Evolutionary conservation across 2,888 invertebrate species (phyloP), one percentile per base, ranked within the genome.

Genomic region (Diarsia mendica): DNA sequence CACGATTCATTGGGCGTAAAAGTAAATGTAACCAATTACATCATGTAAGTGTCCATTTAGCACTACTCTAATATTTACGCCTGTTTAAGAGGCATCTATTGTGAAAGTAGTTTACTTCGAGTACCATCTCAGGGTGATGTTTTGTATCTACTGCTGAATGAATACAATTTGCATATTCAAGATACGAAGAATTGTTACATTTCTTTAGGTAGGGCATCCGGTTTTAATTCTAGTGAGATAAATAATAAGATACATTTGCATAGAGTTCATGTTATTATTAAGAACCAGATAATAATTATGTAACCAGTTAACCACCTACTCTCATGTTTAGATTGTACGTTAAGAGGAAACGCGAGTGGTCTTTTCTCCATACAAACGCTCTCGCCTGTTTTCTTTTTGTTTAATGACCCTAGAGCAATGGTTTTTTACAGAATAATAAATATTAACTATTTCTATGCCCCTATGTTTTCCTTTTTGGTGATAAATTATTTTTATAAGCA

Each of bases 1-100:
- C 80, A 85, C 82, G 78, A 87, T 83, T 78, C 49, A 77, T 51
- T 73, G 75, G 67, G 67, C 74, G 64, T 77, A 72, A 78, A 80
- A 82, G 82, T 79, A 71, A 79, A 80, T 74, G 73, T 75, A 71
- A 83, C 79, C 79, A 86, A 85, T 86, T 76, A 84, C 85, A 82
- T 80, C 67, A 63, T 53, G 60, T 60, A 77, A 83, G 73, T 81
- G 60, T 67, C 82, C 77, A 61, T 82, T 81, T 67, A 69, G 61
- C 51, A 64, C 53, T 75, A 68, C 75, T 80, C 77, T 77, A 33
- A 67, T 64, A 75, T 78, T 55, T 23, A 73, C 66, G 63, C 68
- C 33, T 53, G 51, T 75, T 72, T 20, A 72, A 70, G 69, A 39
- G 60, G 53, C n/a, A 44, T 71, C 13, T 53, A 76, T 80, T 81